A percentile compares a stretch with the other conserved stretches of the same genome.
Evolutionary conservation across 1,140 invertebrate species (phyloP).

Genomic region (Caerostris extrusa): DNA sequence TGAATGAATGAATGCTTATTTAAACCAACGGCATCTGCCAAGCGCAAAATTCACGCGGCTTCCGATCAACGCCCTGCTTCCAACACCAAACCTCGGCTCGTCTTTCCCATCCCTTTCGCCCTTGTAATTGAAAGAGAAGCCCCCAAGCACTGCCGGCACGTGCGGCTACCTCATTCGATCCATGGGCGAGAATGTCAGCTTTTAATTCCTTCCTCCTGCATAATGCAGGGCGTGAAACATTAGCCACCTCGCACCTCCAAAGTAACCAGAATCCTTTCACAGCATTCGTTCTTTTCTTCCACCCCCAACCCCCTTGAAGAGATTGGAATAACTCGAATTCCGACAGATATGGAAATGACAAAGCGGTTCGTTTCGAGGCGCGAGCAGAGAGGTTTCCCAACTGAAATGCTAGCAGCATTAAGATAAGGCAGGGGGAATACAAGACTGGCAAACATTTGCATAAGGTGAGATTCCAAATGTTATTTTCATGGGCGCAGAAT

Average conservation of each 20-base stretch:
- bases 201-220: neutral
- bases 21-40: no score
- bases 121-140: neutral
- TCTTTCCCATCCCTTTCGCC: neutral
- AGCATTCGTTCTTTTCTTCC: no score
- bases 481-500: no score
- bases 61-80: no score
- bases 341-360: slow-evolving; percentile 20
- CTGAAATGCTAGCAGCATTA: no score
- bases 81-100: no score
- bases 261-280: neutral
- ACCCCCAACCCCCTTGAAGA: neutral
- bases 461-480: no score
- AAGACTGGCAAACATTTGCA: no score
- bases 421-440: no score
- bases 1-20: no score
- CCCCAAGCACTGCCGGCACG: neutral
- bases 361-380: neutral
- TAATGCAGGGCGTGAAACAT: slow-evolving; percentile 7
- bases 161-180: neutral
- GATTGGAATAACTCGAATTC: neutral
- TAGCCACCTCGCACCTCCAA: neutral
- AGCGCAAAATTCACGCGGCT: no score
- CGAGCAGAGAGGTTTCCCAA: neutral
- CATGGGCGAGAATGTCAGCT: neutral